Percentiles rank a stretch among this genome's conserved stretches.
phyloP scores from a whole-genome alignment of 1,140 invertebrate genomes.

The Bombus picipes region DNA sequence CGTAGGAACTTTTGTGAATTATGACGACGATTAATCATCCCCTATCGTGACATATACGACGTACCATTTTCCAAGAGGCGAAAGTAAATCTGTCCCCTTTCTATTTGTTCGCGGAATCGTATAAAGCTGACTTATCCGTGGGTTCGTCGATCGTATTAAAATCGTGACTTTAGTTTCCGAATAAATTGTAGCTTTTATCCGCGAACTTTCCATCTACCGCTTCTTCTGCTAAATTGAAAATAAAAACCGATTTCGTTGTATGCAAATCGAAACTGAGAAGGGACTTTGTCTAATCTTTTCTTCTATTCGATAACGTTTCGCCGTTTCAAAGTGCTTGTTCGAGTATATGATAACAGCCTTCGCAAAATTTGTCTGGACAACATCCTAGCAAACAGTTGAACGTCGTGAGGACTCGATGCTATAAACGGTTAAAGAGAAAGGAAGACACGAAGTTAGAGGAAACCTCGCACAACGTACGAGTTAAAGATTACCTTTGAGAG shows the following conservation, averaged over 20 bases:
- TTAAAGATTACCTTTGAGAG: conserved; percentile 1
- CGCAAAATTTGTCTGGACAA: background rate
- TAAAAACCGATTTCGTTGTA: background rate
- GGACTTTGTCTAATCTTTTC: too few species aligned
- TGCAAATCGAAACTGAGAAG: background rate
- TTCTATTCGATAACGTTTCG: background rate
- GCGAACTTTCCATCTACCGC: background rate
- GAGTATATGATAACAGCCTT: background rate
- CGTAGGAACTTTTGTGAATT: background rate
- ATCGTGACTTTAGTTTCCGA: background rate
- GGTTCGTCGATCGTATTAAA: background rate
- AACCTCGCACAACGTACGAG: background rate
- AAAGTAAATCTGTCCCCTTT: background rate
- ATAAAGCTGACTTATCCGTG: background rate
- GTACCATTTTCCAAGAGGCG: too few species aligned
- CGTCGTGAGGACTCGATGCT: background rate
- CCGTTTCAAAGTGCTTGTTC: background rate
- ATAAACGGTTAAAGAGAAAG: background rate
- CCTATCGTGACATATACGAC: background rate
- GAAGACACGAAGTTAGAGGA: background rate
- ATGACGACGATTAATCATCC: conserved; percentile 8
- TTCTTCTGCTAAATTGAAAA: background rate
- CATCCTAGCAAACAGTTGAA: accelerated
- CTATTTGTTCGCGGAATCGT: background rate
- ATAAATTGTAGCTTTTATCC: background rate